Evolutionary conservation across 2,888 invertebrate species (phyloP), one percentile per base, ranked within the genome.

Genomic region (Aethes cnicana): DNA sequence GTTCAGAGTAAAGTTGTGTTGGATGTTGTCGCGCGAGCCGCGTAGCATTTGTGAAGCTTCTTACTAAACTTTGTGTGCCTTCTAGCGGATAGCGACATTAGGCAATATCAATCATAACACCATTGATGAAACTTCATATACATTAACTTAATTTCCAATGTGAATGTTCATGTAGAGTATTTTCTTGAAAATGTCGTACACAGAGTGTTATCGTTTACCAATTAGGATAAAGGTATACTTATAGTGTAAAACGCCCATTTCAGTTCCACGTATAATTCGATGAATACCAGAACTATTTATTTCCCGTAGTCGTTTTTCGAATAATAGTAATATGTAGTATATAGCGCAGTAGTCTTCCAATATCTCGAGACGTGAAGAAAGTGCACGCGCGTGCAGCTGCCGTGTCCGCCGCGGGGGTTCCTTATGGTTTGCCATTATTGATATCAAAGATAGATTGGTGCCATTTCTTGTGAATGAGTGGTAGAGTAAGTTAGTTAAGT

Each of bases 381-480:
- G 73, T 68, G 69, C 70, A 63, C 67, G 57, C 64, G 55, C 54
- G 72, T 65, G 78, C 73, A 63, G 70, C 69, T 62, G 63, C 64
- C 53, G 76, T 70, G 82, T 81, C 81, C 80, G 84, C 83, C 74
- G 83, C 79, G 82, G 77, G 84, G 86, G 83, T 83, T 85, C 85
- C 86, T 80, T 86, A 83, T 83, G 86, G 87, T 81, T 88, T 89
- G 88, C 89, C 88, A 89, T 89, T 88, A 78, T 77, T 83, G 78
- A 88, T 89, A 89, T 89, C 89, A 89, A 89, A 89, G 89, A 89
- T 88, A 88, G 88, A 85, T 88, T 85, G 89, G 89, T 89, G 89
- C 89, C 89, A 89, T 89, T 87, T 86, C 84, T 84, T 84, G 79
- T 88, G 83, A 78, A 85, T 77, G 86, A 87, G 85, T 73, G 86